Evolutionary conservation across 2,797 vertebrate genomes (phyloP).

Genomic region (Numenius phaeopus): DNA sequence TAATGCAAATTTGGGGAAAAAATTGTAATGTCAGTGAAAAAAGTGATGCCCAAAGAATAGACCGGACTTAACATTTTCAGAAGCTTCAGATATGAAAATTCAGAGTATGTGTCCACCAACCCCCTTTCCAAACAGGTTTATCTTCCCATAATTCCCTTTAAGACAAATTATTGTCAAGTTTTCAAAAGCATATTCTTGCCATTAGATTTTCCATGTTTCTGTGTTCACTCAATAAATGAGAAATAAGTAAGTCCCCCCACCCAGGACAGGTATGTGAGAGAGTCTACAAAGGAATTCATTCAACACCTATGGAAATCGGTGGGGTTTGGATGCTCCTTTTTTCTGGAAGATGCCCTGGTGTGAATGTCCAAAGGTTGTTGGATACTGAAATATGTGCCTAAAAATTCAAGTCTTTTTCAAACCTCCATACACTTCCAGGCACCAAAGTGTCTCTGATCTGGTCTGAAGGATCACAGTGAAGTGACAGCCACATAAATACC

Average conservation of each 20-base stretch:
- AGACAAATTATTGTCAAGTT: not conserved
- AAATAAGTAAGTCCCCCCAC: not conserved
- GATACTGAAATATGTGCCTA: not conserved
- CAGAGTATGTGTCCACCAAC: not conserved
- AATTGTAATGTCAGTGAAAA: conserved; percentile 5
- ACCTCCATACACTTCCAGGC: not conserved
- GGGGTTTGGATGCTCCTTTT: not conserved
- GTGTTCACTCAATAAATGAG: not conserved
- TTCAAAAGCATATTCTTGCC: not conserved
- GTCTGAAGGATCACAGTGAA: not conserved
- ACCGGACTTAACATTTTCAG: not conserved
- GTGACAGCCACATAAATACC: not conserved
- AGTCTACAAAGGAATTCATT: not conserved
- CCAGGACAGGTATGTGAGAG: not conserved
- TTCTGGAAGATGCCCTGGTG: not conserved
- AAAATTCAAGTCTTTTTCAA: not conserved
- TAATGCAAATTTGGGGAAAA: not conserved
- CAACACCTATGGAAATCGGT: not conserved
- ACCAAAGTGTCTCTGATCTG: not conserved
- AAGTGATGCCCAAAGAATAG: not conserved
- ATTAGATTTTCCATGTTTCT: not conserved
- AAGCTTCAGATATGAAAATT: not conserved
- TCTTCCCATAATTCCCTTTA: not conserved
- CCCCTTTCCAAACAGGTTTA: not conserved
- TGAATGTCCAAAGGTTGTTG: not conserved